phyloP scores from a whole-genome alignment of 2,797 vertebrate genomes.

The Lemur catta region DNA sequence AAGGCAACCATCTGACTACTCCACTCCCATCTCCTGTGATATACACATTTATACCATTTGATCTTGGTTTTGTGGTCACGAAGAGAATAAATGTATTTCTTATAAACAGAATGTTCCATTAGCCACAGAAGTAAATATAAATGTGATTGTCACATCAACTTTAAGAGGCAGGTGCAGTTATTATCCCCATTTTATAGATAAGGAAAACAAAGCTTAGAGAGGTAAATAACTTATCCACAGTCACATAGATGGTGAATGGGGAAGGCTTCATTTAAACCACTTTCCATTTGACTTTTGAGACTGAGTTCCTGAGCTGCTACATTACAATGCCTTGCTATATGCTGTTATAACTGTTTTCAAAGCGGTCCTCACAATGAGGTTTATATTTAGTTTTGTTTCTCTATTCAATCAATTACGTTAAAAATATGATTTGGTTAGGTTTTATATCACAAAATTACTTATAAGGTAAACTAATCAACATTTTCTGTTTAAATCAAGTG shows the following conservation, averaged over 20 bases:
- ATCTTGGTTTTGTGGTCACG: neutral
- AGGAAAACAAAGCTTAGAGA: neutral
- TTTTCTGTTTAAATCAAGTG: neutral
- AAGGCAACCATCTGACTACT: neutral
- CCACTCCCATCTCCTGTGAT: neutral
- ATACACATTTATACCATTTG: neutral
- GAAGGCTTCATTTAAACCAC: neutral
- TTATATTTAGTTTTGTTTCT: neutral
- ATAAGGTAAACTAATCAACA: neutral
- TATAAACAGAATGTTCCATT: neutral
- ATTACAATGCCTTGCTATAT: neutral
- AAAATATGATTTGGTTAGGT: neutral
- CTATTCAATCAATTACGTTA: neutral
- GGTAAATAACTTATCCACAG: neutral
- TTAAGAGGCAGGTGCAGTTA: neutral
- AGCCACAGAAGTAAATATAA: neutral
- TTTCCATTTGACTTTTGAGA: neutral
- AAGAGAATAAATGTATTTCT: neutral
- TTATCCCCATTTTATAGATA: neutral
- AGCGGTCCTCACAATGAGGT: neutral
- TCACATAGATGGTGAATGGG: neutral
- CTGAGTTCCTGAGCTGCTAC: neutral
- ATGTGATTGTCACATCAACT: neutral
- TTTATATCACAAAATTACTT: neutral
- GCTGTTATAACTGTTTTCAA: neutral